Conservation (phyloP, 2,888 invertebrate genomes). For the Copidosoma aretas region DNA sequence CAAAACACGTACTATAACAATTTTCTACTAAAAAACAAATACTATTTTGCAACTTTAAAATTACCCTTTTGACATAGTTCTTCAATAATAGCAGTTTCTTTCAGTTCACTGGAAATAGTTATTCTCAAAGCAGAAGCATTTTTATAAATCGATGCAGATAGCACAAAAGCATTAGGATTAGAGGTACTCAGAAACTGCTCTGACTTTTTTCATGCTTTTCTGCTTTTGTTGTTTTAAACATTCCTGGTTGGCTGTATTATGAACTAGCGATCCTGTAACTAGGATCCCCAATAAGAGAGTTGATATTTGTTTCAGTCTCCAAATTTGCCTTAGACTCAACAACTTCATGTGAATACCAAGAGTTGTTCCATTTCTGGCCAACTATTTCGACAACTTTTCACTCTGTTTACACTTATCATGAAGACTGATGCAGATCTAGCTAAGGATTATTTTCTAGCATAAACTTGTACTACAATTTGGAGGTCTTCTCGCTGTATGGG, state of each 20-base stretch:
- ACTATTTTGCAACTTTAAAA: too few species aligned
- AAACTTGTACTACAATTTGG: slow-evolving; percentile 86
- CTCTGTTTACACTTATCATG: slow-evolving; percentile 83
- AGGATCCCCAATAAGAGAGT: slow-evolving; percentile 92
- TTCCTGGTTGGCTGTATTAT: slow-evolving; percentile 90
- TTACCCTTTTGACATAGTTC: slow-evolving; percentile 93
- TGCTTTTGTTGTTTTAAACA: slow-evolving; percentile 95
- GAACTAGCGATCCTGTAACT: slow-evolving; percentile 96
- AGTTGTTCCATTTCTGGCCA: slow-evolving; percentile 76
- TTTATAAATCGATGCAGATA: slow-evolving; percentile 64
- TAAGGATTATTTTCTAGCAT: slow-evolving; percentile 91
- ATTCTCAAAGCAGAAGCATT: slow-evolving; percentile 80
- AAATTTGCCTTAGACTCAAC: slow-evolving; percentile 86
- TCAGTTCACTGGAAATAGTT: slow-evolving; percentile 90
- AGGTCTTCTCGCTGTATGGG: slow-evolving; percentile 83
- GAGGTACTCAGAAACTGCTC: slow-evolving; percentile 66
- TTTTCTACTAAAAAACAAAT: slow-evolving; percentile 3
- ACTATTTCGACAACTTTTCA: slow-evolving; percentile 81
- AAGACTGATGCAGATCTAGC: slow-evolving; percentile 86
- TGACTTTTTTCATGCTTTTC: slow-evolving; percentile 73
- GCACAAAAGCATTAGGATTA: slow-evolving; percentile 63
- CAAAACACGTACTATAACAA: neutral
- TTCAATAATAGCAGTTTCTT: slow-evolving; percentile 95
- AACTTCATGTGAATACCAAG: slow-evolving; percentile 94
- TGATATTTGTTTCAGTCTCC: slow-evolving; percentile 93